phyloP scores from a whole-genome alignment of 2,888 invertebrate genomes.

The Chrysomela aeneicollis region DNA sequence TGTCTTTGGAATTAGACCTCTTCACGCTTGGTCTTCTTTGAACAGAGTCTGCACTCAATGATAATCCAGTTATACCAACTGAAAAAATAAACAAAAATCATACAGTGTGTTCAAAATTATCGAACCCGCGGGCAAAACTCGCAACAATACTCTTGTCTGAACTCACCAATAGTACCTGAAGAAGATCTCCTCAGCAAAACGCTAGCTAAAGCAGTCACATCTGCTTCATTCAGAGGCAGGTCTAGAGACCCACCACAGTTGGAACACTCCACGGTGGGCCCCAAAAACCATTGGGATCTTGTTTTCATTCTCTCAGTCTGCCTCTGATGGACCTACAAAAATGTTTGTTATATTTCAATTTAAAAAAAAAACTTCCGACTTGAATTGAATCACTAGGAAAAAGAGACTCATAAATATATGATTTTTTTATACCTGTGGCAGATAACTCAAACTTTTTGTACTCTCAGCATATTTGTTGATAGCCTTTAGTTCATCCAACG shows the following conservation, averaged over 20 bases:
- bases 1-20: constrained; percentile 66
- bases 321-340: constrained; percentile 86
- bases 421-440: constrained; percentile 78
- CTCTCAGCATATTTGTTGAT: constrained; percentile 92
- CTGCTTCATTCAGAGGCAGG: constrained; percentile 60
- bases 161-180: constrained; percentile 66
- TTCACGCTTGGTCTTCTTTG: constrained; percentile 68
- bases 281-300: constrained; percentile 96
- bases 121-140: too few relatives aligned
- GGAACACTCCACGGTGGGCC: constrained; percentile 67
- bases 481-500: constrained; percentile 83
- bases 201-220: constrained; percentile 58
- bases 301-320: constrained; percentile 97
- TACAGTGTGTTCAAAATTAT: too few relatives aligned
- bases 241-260: constrained; percentile 62
- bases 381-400: too few relatives aligned
- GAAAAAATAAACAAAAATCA: too few relatives aligned
- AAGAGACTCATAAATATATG: not conserved
- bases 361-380: too few relatives aligned
- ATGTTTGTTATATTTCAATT: not conserved
- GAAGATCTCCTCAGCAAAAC: constrained; percentile 64
- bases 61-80: constrained; percentile 69
- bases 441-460: constrained; percentile 88
- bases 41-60: constrained; percentile 70
- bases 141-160: not conserved